Evolutionary conservation across 2,888 invertebrate species (phyloP).

Genomic region (Melinaea marsaeus): DNA sequence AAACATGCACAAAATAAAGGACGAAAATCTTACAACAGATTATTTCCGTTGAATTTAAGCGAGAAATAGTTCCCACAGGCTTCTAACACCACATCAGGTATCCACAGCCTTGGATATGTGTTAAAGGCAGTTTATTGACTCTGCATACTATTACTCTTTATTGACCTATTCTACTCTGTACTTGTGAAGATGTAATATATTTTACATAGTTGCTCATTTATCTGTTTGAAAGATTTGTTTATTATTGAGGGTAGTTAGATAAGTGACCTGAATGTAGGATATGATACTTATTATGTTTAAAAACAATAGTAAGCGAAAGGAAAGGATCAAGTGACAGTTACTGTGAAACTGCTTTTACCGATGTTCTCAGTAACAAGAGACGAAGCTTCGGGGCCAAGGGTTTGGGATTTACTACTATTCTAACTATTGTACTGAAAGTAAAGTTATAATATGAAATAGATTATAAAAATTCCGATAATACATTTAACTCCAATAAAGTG

Average conservation of each 20-base stretch:
- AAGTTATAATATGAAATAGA: too few relatives aligned
- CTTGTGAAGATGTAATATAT: conserved; percentile 16
- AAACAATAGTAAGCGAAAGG: background rate
- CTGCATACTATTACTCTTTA: conserved; percentile 2
- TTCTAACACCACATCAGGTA: background rate
- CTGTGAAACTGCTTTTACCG: background rate
- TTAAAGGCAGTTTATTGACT: conserved; percentile 1
- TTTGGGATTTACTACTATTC: background rate
- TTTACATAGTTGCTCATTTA: background rate
- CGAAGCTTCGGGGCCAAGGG: background rate
- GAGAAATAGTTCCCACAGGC: background rate
- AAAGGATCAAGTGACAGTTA: background rate
- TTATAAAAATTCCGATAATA: too few relatives aligned
- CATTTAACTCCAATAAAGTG: too few relatives aligned
- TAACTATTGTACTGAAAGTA: background rate
- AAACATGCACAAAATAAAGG: too few relatives aligned
- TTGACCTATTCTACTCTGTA: conserved; percentile 15
- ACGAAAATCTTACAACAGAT: background rate
- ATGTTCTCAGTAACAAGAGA: background rate
- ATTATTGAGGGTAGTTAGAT: too few relatives aligned
- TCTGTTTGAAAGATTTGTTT: background rate
- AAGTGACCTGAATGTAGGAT: too few relatives aligned
- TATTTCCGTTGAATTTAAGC: background rate
- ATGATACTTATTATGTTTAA: background rate
- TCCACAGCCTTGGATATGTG: background rate